Conservation (phyloP, 2,113 vertebrate species). For the Macrotis lagotis region DNA sequence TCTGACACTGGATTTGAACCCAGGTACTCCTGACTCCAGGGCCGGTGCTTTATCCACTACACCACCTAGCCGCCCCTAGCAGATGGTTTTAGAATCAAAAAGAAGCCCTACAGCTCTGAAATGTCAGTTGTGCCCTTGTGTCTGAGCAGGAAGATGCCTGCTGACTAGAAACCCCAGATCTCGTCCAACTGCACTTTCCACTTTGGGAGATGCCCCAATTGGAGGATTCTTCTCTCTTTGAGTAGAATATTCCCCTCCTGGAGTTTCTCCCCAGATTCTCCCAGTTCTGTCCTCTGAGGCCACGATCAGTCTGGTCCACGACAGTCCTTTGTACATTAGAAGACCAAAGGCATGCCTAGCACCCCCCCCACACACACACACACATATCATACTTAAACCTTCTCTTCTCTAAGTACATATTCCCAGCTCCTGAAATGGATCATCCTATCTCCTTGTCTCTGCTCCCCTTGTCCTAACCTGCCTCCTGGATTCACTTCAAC, state of each 20-base stretch:
- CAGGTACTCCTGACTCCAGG: no score
- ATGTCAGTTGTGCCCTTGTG: not conserved
- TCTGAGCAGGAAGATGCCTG: not conserved
- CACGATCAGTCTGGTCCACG: not conserved
- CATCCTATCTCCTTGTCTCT: not conserved
- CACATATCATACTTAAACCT: not conserved
- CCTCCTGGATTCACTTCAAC: no score
- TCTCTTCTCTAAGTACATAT: not conserved
- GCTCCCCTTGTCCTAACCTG: not conserved
- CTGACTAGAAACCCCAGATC: not conserved
- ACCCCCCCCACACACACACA: no score
- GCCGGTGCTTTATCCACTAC: no score
- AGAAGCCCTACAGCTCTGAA: not conserved
- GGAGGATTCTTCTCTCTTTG: not conserved
- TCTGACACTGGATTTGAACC: no score
- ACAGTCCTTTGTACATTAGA: not conserved
- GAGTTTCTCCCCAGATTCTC: not conserved
- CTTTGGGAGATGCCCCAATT: not conserved
- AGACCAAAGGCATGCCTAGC: no score
- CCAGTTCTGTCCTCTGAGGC: not conserved
- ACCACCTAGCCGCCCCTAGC: no score
- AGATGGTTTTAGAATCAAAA: not conserved
- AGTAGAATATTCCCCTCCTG: no score
- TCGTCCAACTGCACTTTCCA: no score
- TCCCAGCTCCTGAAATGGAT: not conserved